Evolutionary conservation across 2,113 vertebrate species (phyloP).

Genomic region (Hippocampus comes): DNA sequence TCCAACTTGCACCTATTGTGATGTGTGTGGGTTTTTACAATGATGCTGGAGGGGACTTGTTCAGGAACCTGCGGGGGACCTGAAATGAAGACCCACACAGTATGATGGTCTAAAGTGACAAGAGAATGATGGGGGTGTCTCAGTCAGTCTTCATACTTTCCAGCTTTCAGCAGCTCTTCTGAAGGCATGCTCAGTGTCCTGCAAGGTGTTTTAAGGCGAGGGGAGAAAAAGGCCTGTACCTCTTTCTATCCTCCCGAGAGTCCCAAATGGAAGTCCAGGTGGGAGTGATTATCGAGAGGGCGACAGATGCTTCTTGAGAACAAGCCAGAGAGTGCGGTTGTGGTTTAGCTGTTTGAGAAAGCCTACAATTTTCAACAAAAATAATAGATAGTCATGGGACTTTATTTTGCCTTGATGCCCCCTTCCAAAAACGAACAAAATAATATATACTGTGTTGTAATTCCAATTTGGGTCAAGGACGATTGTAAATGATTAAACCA

Average conservation of each 20-base stretch:
- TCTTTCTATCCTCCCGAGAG: slow-evolving; percentile 28
- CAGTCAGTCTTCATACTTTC: slow-evolving; percentile 38
- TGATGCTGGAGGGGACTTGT: slow-evolving; percentile 48
- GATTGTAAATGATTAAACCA: background rate
- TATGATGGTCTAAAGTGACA: slow-evolving; percentile 30
- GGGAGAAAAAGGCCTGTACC: background rate
- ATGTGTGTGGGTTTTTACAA: slow-evolving; percentile 60
- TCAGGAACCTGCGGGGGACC: slow-evolving; percentile 36
- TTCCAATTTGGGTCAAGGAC: background rate
- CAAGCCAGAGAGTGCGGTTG: background rate
- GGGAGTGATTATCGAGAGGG: slow-evolving; percentile 25
- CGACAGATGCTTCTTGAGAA: slow-evolving; percentile 14
- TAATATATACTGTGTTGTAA: background rate
- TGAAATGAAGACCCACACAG: slow-evolving; percentile 2
- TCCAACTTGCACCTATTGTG: slow-evolving; percentile 31
- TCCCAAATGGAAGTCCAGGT: slow-evolving; percentile 29
- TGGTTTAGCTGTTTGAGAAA: background rate
- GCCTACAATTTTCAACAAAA: slow-evolving; percentile 8
- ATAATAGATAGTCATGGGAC: background rate
- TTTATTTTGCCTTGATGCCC: background rate
- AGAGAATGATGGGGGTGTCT: slow-evolving; percentile 17
- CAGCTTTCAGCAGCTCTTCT: slow-evolving; percentile 49
- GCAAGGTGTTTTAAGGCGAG: slow-evolving; percentile 32
- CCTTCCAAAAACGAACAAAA: background rate
- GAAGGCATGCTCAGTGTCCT: slow-evolving; percentile 33